phyloP scores from a whole-genome alignment of 2,113 vertebrate species.

The Drymodes brunneopygia region DNA sequence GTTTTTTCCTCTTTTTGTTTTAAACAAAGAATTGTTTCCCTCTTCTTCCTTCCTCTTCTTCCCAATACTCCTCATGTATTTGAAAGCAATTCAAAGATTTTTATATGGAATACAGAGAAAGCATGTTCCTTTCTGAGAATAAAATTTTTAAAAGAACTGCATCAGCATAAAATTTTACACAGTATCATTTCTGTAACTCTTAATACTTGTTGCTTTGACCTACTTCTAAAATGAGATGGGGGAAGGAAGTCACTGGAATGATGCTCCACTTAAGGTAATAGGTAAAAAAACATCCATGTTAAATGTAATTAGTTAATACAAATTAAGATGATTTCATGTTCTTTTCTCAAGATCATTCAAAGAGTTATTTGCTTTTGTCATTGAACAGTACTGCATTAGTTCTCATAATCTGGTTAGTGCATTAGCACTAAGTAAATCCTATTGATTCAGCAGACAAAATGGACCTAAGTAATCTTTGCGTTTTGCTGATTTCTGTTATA shows the following conservation, averaged over 20 bases:
- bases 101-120: not conserved
- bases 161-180: not conserved
- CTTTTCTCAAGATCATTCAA: constrained; percentile 70
- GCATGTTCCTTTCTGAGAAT: not conserved
- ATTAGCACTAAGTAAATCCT: constrained; percentile 76
- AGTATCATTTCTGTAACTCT: not conserved
- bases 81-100: not conserved
- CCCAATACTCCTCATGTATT: not conserved
- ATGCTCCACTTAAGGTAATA: constrained; percentile 59
- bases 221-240: constrained; percentile 15
- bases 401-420: constrained; percentile 77
- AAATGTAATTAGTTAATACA: constrained; percentile 76
- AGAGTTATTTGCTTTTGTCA: constrained; percentile 73
- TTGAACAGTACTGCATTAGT: constrained; percentile 71
- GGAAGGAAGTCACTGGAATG: constrained; percentile 11
- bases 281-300: constrained; percentile 55
- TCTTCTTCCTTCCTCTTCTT: not conserved
- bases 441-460: constrained; percentile 74
- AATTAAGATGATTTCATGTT: constrained; percentile 75
- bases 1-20: not conserved
- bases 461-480: constrained; percentile 60
- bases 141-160: not conserved
- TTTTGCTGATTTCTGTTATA: constrained; percentile 55
- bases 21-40: not conserved
- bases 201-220: constrained; percentile 9